Evolutionary conservation across 2,797 vertebrate genomes (phyloP).

Genomic region (Nannoperca obscura): DNA sequence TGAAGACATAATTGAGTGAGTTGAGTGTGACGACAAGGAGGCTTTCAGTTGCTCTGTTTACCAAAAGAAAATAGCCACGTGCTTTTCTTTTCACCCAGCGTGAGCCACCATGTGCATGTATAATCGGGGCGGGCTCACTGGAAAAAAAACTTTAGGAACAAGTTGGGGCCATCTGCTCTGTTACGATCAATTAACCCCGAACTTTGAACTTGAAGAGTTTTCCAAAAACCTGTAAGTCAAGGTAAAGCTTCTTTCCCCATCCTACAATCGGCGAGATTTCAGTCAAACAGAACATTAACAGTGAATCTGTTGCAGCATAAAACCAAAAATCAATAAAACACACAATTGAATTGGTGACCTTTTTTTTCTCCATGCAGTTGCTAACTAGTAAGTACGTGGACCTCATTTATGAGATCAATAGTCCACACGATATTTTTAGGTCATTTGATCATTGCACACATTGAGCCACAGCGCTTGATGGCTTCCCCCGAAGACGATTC

Average conservation of each 20-base stretch:
- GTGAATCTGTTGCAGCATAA: neutral
- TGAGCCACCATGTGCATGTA: conserved; percentile 46
- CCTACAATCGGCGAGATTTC: neutral
- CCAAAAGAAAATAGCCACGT: conserved; percentile 62
- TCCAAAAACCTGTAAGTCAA: conserved; percentile 7
- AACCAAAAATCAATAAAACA: conserved; percentile 15
- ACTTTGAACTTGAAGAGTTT: conserved; percentile 37
- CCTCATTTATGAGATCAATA: conserved; percentile 7
- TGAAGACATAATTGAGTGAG: conserved; percentile 76
- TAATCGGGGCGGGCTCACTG: conserved; percentile 43
- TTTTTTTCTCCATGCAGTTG: neutral
- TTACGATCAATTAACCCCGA: conserved; percentile 50
- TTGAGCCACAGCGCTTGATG: conserved; percentile 45
- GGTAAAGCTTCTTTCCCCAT: conserved; percentile 16
- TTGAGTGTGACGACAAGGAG: conserved; percentile 77
- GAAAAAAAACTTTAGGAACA: conserved; percentile 34
- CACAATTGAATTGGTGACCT: neutral
- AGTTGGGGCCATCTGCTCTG: conserved; percentile 45
- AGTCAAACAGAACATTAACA: neutral
- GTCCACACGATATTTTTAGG: conserved; percentile 12
- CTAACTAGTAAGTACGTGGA: neutral
- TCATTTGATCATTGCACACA: conserved; percentile 38
- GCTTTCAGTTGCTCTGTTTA: conserved; percentile 76
- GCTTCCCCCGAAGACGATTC: conserved; percentile 1
- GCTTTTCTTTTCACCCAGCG: conserved; percentile 53